Evolutionary conservation across 37 sponge, comb jelly and placozoan species (phyloP), one percentile per base, ranked within the genome.

Genomic region (Aphrocallistes beatrix): DNA sequence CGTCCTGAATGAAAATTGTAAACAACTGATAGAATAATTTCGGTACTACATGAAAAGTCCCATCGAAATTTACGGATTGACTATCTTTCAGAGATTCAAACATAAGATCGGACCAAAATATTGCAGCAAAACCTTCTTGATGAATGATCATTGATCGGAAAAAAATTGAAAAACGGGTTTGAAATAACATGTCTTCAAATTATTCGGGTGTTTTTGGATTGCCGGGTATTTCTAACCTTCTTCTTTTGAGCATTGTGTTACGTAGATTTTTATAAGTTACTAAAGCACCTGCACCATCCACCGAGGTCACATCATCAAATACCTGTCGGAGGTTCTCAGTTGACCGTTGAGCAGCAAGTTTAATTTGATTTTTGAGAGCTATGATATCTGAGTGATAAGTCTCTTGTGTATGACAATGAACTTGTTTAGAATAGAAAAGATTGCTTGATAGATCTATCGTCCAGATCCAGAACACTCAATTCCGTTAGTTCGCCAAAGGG

Each of bases 51-150:
- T 60, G n/a, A 30, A 60, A 60, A 25, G 75, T 60, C n/a, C 75
- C 75, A 60, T 60, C 34, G 21, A 25, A 60, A 60, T 60, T 60
- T 19, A 60, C n/a, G 34, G n/a, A 30, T 8, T 60, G 6, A 60
- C 75, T 60, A 30, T n/a, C 75, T 60, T 60, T 60, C 75, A 60
- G 75, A 60, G 10, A 28, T 60, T 60, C 6, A 28, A 32, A 60
- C 75, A 60, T 32, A 6, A 19, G 75, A 60, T 60, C 75, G 10
- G 75, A 60, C 21, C 75, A 60, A 60, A 60, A 60, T 60, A 60
- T 60, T 60, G 75, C 75, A 32, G 75, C 75, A 30, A 60, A 60
- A 19, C 75, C 75, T 25, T 60, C 75, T 60, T n/a, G 75, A 25
- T 25, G 34, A 60, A 60, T 60, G 75, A 60, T 60, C 75, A 60